Evolutionary conservation across 2,113 vertebrate species (phyloP).

Genomic region (Myiagra hebetior): DNA sequence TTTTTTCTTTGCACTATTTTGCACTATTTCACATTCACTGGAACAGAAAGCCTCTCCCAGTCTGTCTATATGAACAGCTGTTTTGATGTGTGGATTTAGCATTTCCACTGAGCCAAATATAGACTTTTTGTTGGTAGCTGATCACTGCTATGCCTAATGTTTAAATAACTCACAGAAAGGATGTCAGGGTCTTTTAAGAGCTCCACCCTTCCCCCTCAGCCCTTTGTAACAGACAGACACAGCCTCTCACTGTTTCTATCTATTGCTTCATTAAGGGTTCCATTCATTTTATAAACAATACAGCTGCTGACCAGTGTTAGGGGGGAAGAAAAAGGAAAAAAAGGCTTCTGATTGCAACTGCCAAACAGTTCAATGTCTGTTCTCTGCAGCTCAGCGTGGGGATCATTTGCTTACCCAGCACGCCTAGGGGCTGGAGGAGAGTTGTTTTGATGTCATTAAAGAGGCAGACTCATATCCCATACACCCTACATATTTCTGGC

Average conservation of each 20-base stretch:
- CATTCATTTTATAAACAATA: conserved; percentile 59
- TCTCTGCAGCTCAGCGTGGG: neutral
- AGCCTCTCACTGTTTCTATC: conserved; percentile 26
- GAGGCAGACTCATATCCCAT: neutral
- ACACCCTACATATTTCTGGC: neutral
- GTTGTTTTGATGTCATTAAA: neutral
- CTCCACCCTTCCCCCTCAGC: neutral
- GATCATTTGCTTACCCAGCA: neutral
- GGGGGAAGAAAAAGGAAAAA: neutral
- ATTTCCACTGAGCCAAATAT: neutral
- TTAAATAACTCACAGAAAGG: conserved; percentile 31
- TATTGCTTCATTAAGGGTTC: conserved; percentile 45
- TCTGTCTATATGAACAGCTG: neutral
- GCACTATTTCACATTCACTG: neutral
- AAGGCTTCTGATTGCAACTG: neutral
- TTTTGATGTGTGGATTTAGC: conserved; percentile 5
- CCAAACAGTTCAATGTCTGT: conserved; percentile 19
- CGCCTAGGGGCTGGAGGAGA: neutral
- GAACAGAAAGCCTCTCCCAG: neutral
- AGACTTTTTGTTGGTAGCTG: neutral
- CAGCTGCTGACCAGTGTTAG: conserved; percentile 25
- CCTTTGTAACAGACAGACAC: conserved; percentile 19
- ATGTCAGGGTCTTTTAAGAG: conserved; percentile 28
- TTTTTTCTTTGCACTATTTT: neutral
- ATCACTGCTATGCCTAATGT: neutral